Base-by-base conservation (phyloP, 2,888 invertebrate genomes). In the Agrochola lychnidis region DNA sequence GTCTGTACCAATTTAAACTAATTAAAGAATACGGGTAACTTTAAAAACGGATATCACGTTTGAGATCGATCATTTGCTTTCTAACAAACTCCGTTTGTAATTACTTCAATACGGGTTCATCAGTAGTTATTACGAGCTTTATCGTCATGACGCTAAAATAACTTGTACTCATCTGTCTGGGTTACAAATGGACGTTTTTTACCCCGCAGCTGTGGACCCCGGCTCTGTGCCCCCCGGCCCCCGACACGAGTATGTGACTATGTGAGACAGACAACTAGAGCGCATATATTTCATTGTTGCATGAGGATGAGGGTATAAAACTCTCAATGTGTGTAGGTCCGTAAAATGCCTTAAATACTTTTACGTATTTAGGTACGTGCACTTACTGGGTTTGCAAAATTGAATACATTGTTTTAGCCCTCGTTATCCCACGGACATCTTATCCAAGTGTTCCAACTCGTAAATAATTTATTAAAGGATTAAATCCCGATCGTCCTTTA, bases 111-210 rank as follows among this genome's bases (percentile, higher is more conserved):
- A 45, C 45, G 5, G 3, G 45, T 45, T 45, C 45, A 14, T 45
- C 51, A 2, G 16, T 22, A 9, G 1, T 22, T 67, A 12, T 4
- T 25, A 67, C 19, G 9, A 40, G 36, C 10, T 25, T 25, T 56
- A 75, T 62, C n/a, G 42, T 62, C 67, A 61, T 51, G 61, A n/a
- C 59, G 25, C 9, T 69, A 67, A 73, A 78, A 78, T 78, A 80
- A 76, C 73, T 83, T 86, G 62, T 75, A 73, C 73, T 83, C 86
- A 75, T 86, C 78, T 78, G 81, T 72, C 73, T 72, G 22, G 56
- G 59, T 75, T 75, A 77, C 70, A 75, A 75, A 84, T 75, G 73
- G 64, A 12, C 19, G 36, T 74, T 78, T 83, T 84, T 77, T 78
- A 67, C 68, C 51, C 67, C 53, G 73, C 79, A 86, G 83, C 30